Evolutionary conservation across 1,140 invertebrate species (phyloP), one percentile per base, ranked within the genome.

Genomic region (Drosophila arizonae): DNA sequence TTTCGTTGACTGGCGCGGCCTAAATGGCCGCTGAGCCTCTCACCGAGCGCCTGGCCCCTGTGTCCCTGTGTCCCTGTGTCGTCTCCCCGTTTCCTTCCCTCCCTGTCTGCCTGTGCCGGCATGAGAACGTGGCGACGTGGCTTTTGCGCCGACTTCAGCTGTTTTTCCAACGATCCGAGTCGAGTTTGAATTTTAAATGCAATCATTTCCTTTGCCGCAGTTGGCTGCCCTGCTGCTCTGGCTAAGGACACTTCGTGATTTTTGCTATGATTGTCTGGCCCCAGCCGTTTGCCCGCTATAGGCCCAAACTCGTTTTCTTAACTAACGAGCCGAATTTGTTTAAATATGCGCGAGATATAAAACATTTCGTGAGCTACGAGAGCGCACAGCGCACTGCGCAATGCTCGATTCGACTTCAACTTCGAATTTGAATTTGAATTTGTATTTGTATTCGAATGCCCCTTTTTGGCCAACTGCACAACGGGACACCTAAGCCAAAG

Each of bases 131-230:
- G 79, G 54, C 72, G 63, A 76, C 79, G 69, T 88, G 85, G 76
- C 81, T 36, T 72, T 88, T 84, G 73, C 79, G 84, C 68, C 77
- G 77, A 88, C 68, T 88, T 88, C 85, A 85, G 85, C 86, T 78
- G 85, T 77, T 84, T 89, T 72, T 76, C 74, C 73, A 30, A 58
- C 43, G 43, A 58, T 46, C 30, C 64, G 75, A 58, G 67, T 76
- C 60, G 66, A 85, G 87, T 90, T 90, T 90, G 88, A 90, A 90
- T 90, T 90, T 90, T 81, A 90, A 90, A 90, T 90, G 82, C 88
- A 90, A 90, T 88, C 88, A 85, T 90, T 90, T 90, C 88, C 88
- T 90, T 90, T 87, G 73, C 76, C 77, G 81, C 74, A 89, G 75
- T 87, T 64, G 72, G 63, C 56, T 75, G 58, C 64, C 55, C 58